Evolutionary conservation across 1,140 invertebrate species (phyloP).

Genomic region (Homalodisca vitripennis): DNA sequence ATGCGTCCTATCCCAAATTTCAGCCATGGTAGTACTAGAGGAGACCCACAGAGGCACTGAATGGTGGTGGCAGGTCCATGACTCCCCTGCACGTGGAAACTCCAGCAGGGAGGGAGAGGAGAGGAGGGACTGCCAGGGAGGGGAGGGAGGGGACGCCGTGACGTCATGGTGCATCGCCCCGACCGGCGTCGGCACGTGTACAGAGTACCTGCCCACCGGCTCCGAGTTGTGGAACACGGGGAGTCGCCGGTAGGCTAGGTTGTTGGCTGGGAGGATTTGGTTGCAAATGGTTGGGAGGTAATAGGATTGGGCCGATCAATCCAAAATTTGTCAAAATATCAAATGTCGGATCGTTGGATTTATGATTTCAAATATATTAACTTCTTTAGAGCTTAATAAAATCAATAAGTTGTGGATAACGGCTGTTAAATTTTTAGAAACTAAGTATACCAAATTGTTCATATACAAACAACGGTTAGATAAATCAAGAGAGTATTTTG

Average conservation of each 20-base stretch:
- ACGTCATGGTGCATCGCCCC: slow-evolving; percentile 34
- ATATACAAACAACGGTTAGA: too few species aligned
- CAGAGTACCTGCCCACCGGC: slow-evolving; percentile 26
- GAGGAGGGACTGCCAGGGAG: slow-evolving; percentile 28
- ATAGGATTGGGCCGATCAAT: too few species aligned
- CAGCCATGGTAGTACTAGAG: slow-evolving; percentile 36
- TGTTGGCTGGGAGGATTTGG: slow-evolving; percentile 18
- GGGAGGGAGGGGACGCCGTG: slow-evolving; percentile 32
- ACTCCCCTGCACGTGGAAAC: slow-evolving; percentile 35
- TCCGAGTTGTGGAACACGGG: slow-evolving; percentile 2
- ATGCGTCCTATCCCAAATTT: slow-evolving; percentile 41
- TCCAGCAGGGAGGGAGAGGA: slow-evolving; percentile 32
- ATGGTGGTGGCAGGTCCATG: slow-evolving; percentile 32
- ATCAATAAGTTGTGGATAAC: too few species aligned
- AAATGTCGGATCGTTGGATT: slow-evolving; percentile 13
- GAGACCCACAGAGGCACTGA: slow-evolving; percentile 33
- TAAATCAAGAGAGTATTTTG: too few species aligned
- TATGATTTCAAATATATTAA: neutral
- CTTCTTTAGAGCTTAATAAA: too few species aligned
- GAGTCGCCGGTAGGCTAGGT: slow-evolving; percentile 10
- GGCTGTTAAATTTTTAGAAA: too few species aligned
- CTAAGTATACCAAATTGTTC: too few species aligned
- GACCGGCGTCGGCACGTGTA: slow-evolving; percentile 30
- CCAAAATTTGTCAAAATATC: too few species aligned
- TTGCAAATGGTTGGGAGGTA: slow-evolving; percentile 16